Evolutionary conservation across 2,113 vertebrate species (phyloP), one percentile per base, ranked within the genome.

Genomic region (Piprites chloris): DNA sequence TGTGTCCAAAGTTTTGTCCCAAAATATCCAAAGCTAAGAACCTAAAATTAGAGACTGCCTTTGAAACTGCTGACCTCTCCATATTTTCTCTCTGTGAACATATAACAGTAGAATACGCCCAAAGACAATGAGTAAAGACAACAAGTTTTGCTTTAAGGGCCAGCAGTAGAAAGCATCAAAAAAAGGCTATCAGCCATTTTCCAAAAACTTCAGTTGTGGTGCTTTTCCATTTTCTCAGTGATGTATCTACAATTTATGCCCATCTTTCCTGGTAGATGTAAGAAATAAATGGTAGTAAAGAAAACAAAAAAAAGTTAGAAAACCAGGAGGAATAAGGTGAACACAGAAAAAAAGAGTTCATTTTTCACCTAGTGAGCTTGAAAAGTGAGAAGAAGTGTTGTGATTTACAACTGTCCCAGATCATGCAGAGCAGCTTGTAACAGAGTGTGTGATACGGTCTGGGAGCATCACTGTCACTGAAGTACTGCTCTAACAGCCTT

Each of bases 31-130:
- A 90, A 86, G 82, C 79, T 94, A 77, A 75, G 90, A 81, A 92
- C 87, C 95, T 97, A 93, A 88, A 97, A 96, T 97, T 97, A 97
- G 92, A 97, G 92, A 80, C 47, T 88, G 90, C 79, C 41, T 79
- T 85, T 94, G 85, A 81, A 96, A 96, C 59, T 96, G 92, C 93
- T 96, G 95, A 96, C 81, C 52, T 86, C 68, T 93, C 85, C 72
- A 69, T 91, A 86, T 95, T 96, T 96, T 76, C 82, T 47, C 72
- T 84, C 85, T 88, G 82, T 58, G 94, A 83, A 39, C 42, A 85
- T 50, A 33, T 37, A 96, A 77, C 81, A 87, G 75, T 19, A 93
- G 93, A 96, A 91, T 63, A 96, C 89, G 30, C 93, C 96, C 95
- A 93, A 79, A 91, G 77, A 94, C 77, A 61, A 82, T 0, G 42